These are phyloP conservation scores for Stegophylla sp. DNA, from an alignment of 2,888 invertebrate genomes.

Conservation along the genomic window DNA sequence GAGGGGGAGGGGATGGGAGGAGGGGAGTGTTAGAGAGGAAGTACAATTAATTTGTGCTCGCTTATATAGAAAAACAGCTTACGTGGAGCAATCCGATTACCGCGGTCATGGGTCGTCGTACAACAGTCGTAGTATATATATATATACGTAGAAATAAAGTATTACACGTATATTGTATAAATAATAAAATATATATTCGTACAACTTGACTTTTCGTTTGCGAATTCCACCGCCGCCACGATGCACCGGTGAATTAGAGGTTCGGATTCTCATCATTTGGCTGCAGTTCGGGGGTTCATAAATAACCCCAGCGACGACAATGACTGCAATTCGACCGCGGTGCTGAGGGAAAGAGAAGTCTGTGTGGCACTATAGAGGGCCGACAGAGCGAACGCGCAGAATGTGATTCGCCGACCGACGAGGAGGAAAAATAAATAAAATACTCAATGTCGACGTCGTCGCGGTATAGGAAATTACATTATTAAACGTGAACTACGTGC, in stretches of 20 bases:
- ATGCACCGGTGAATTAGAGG: neutral
- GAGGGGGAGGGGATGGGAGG: neutral
- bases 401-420: too few relatives aligned
- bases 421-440: too few relatives aligned
- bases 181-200: neutral
- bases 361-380: too few relatives aligned
- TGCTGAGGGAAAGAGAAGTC: too few relatives aligned
- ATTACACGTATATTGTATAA: neutral
- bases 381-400: too few relatives aligned
- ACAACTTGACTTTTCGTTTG: too few relatives aligned
- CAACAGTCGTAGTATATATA: neutral
- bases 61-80: constrained; percentile 50
- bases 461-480: too few relatives aligned
- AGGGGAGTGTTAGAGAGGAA: neutral
- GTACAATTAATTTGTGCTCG: constrained; percentile 43
- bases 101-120: constrained; percentile 12
- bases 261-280: neutral
- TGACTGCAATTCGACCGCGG: too few relatives aligned
- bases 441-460: too few relatives aligned
- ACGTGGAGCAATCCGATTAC: constrained; percentile 45
- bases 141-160: neutral
- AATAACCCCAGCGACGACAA: neutral
- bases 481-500: too few relatives aligned
- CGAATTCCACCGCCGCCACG: neutral
- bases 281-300: neutral